A percentile compares a stretch with the other conserved stretches of the same genome.
phyloP scores from a whole-genome alignment of 1,140 invertebrate genomes.

The Samia ricini region DNA sequence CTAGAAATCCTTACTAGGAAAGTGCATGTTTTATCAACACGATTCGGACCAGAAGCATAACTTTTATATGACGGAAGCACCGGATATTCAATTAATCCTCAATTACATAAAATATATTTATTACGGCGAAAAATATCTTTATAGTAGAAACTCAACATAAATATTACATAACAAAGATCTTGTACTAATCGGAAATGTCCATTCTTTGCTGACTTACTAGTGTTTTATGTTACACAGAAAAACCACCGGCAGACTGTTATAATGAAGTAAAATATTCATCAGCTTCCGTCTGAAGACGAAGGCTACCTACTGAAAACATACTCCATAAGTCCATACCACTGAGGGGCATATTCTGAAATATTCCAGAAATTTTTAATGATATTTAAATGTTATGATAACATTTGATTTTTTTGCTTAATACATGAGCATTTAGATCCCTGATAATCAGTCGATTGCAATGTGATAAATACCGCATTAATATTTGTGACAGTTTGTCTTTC shows the following conservation, averaged over 20 bases:
- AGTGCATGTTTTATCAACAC: too few relatives aligned
- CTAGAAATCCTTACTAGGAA: too few relatives aligned
- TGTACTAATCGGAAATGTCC: not conserved
- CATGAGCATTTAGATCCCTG: too few relatives aligned
- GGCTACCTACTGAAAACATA: conserved; percentile 4
- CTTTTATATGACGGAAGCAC: too few relatives aligned
- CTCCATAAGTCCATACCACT: not conserved
- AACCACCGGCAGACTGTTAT: conserved; percentile 43
- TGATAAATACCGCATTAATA: too few relatives aligned
- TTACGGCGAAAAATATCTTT: not conserved
- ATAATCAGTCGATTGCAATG: too few relatives aligned
- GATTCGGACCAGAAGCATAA: too few relatives aligned
- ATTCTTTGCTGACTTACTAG: not conserved
- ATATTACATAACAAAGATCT: not conserved
- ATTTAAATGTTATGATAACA: not conserved
- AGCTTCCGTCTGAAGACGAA: conserved; percentile 15
- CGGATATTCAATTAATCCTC: too few relatives aligned
- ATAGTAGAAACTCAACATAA: not conserved
- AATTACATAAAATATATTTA: too few relatives aligned
- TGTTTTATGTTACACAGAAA: conserved; percentile 24
- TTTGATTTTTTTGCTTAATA: too few relatives aligned
- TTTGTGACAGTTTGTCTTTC: too few relatives aligned
- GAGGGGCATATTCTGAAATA: not conserved
- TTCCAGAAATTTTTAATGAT: not conserved
- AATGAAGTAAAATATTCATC: conserved; percentile 69